These are phyloP conservation scores for Gila robusta DNA, from an alignment of 2,797 vertebrate genomes.

Conservation along the genomic window DNA sequence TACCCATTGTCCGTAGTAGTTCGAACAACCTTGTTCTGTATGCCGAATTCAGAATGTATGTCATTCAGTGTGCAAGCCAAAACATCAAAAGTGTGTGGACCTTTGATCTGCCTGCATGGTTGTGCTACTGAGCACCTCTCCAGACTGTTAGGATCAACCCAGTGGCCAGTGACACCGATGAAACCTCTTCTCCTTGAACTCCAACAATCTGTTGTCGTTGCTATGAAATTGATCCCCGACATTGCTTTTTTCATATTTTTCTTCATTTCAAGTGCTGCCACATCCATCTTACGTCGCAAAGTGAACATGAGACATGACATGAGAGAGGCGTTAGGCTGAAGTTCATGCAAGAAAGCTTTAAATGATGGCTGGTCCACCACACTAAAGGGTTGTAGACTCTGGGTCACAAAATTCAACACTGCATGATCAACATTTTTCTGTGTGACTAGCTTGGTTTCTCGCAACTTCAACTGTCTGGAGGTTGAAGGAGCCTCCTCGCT, in stretches of 20 bases:
- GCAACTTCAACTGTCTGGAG: neutral
- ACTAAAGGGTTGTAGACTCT: conserved; percentile 36
- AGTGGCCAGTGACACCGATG: conserved; percentile 44
- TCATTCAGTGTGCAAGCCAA: conserved; percentile 40
- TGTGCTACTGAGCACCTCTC: conserved; percentile 47
- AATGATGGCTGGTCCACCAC: conserved; percentile 41
- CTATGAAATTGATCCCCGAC: conserved; percentile 22
- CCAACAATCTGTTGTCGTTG: conserved; percentile 54
- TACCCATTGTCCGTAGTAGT: conserved; percentile 31
- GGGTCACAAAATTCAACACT: conserved; percentile 31
- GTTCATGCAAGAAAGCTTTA: conserved; percentile 8
- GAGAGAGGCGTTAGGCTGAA: conserved; percentile 27
- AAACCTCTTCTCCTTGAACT: conserved; percentile 42
- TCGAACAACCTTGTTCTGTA: conserved; percentile 14
- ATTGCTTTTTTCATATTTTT: neutral
- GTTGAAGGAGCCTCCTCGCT: neutral
- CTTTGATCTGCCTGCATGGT: conserved; percentile 45
- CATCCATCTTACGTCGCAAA: conserved; percentile 33
- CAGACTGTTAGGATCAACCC: conserved; percentile 38
- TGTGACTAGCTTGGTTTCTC: neutral
- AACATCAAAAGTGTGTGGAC: conserved; percentile 36
- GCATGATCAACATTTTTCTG: neutral
- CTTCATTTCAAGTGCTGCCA: conserved; percentile 38
- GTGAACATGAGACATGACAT: conserved; percentile 41
- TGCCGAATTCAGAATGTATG: conserved; percentile 40